Evolutionary conservation across 2,113 vertebrate species (phyloP).

Genomic region (Meles meles): DNA sequence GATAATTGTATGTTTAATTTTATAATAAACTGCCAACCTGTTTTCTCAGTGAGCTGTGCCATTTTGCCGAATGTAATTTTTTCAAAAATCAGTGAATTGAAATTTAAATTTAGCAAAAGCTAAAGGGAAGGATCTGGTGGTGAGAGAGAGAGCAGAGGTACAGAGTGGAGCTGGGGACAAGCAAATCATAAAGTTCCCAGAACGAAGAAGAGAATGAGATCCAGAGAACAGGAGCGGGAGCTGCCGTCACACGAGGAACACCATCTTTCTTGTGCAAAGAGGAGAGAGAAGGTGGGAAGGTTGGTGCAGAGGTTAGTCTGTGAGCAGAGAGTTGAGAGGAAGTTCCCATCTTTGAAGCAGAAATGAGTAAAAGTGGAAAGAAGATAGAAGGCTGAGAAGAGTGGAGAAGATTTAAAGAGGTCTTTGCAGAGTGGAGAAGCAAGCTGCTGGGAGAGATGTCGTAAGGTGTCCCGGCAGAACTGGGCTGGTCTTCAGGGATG

Average conservation of each 20-base stretch:
- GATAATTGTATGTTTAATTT: not conserved
- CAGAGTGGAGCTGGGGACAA: not conserved
- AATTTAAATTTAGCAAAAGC: not conserved
- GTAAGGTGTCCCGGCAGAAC: rapidly evolving
- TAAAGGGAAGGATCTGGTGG: not conserved
- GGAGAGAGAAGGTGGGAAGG: not conserved
- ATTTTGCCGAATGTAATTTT: not conserved
- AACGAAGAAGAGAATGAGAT: not conserved
- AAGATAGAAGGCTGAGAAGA: not conserved
- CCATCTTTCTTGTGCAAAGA: not conserved
- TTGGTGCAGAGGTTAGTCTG: not conserved
- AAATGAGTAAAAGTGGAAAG: not conserved
- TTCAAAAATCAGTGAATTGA: not conserved
- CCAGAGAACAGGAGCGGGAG: not conserved
- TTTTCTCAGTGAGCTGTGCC: not conserved
- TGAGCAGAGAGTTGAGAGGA: not conserved
- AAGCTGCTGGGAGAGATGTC: not conserved
- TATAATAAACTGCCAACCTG: not conserved
- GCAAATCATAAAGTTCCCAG: not conserved
- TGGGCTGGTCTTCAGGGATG: not conserved
- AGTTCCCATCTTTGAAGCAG: not conserved
- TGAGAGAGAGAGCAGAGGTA: not conserved
- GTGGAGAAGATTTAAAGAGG: not conserved
- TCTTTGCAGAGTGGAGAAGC: not conserved
- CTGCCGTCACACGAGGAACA: not conserved